Conservation (phyloP, 1,140 invertebrate species). For the Drosophila sturtevanti region DNA sequence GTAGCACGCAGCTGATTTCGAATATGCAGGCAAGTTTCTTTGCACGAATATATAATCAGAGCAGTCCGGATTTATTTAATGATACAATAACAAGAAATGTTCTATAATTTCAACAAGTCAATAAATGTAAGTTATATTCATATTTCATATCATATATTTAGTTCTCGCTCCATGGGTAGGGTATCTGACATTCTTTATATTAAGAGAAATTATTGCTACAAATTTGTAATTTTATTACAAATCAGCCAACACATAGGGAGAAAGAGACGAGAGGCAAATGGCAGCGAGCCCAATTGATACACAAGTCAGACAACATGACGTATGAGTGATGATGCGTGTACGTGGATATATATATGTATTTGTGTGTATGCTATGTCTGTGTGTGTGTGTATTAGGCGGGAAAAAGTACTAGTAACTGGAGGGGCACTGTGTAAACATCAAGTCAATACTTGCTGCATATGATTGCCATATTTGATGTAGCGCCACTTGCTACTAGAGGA, state of each 20-base stretch:
- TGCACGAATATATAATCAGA: too few species aligned
- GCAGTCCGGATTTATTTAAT: too few species aligned
- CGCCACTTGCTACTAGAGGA: conserved; percentile 54
- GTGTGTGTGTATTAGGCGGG: neutral
- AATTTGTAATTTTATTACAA: conserved; percentile 69
- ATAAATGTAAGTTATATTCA: too few species aligned
- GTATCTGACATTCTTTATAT: neutral
- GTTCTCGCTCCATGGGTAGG: neutral
- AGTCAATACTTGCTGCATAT: conserved; percentile 59
- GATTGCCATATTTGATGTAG: conserved; percentile 65
- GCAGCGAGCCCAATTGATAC: conserved; percentile 53
- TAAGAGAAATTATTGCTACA: neutral
- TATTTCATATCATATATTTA: too few species aligned
- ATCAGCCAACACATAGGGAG: conserved; percentile 7
- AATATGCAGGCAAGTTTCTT: too few species aligned
- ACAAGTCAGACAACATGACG: conserved; percentile 72
- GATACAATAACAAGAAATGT: too few species aligned
- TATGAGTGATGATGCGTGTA: conserved; percentile 77
- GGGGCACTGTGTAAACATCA: conserved; percentile 40
- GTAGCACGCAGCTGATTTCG: too few species aligned
- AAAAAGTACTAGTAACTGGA: neutral
- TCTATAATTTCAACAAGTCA: too few species aligned
- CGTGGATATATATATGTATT: neutral
- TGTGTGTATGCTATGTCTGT: neutral
- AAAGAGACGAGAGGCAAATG: neutral